Conservation (phyloP, 2,888 invertebrate genomes). For the Sturmia bella region DNA sequence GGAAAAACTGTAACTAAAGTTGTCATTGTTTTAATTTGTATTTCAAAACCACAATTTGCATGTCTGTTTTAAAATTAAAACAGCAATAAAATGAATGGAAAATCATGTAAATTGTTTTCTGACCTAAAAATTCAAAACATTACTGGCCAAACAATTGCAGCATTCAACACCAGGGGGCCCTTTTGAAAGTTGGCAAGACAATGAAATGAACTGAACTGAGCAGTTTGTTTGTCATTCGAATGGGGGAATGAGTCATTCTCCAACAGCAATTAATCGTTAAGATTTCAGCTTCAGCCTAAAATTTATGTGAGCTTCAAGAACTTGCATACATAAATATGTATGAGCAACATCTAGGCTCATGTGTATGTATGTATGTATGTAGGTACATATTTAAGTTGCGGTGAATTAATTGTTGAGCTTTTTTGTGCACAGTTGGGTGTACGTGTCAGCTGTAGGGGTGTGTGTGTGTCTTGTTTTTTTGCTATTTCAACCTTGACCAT, state of each 20-base stretch:
- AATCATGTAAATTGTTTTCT: slow-evolving; percentile 42
- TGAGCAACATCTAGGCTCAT: no score
- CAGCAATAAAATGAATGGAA: slow-evolving; percentile 1
- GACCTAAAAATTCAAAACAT: slow-evolving; percentile 28
- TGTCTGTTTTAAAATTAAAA: slow-evolving; percentile 6
- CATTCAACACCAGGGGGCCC: slow-evolving; percentile 26
- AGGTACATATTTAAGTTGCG: no score
- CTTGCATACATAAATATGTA: no score
- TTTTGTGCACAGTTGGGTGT: neutral
- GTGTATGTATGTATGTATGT: no score
- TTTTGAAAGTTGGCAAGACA: neutral
- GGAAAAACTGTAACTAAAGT: slow-evolving; percentile 26
- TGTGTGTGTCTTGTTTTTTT: neutral
- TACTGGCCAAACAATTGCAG: neutral
- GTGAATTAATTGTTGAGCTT: no score
- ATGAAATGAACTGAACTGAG: neutral
- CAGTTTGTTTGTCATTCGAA: neutral
- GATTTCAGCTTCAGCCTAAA: neutral
- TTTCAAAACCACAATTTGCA: slow-evolving; percentile 28
- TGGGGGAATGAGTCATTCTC: slow-evolving; percentile 6
- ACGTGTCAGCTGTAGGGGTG: neutral
- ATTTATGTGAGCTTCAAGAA: neutral
- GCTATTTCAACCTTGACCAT: slow-evolving; percentile 67
- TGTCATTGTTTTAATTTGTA: slow-evolving; percentile 31
- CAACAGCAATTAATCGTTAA: neutral